These are phyloP conservation scores for Hydrochoerus hydrochaeris DNA, from an alignment of 2,113 vertebrate species.

Conservation along the genomic window DNA sequence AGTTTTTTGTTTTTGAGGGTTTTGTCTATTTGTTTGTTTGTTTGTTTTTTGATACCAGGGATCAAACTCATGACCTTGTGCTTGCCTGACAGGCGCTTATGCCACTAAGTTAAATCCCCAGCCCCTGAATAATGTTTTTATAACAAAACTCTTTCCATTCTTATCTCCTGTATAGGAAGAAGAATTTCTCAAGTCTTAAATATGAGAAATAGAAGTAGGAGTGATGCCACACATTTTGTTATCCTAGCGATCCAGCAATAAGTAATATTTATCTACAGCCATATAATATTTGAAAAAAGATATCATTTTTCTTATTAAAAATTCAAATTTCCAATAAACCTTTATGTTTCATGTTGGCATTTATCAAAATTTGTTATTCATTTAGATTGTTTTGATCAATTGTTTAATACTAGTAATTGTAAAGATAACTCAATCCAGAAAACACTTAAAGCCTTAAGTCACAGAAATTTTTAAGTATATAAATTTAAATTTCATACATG, in stretches of 20 bases:
- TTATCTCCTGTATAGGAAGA: not conserved
- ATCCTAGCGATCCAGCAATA: constrained; percentile 31
- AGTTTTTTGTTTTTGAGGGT: too few species aligned
- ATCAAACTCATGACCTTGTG: too few species aligned
- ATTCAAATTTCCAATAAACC: constrained; percentile 4
- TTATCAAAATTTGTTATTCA: constrained; percentile 38
- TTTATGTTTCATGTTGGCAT: constrained; percentile 17
- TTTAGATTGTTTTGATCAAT: constrained; percentile 50
- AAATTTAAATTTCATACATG: constrained; percentile 46
- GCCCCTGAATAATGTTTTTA: not conserved
- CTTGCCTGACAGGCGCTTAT: too few species aligned
- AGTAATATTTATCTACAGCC: constrained; percentile 25
- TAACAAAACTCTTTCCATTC: not conserved
- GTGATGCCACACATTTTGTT: not conserved
- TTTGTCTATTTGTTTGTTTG: too few species aligned
- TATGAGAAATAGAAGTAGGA: constrained; percentile 35
- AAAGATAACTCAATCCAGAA: constrained; percentile 33
- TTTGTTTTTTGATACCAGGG: too few species aligned
- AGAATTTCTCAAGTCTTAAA: constrained; percentile 43
- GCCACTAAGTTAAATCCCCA: too few species aligned
- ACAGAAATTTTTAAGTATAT: constrained; percentile 12
- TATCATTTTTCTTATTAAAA: constrained; percentile 31
- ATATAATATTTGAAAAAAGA: not conserved
- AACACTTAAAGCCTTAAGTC: constrained; percentile 10
- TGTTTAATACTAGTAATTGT: not conserved